phyloP scores from a whole-genome alignment of 2,113 vertebrate genomes.

The Boleophthalmus pectinirostris region DNA sequence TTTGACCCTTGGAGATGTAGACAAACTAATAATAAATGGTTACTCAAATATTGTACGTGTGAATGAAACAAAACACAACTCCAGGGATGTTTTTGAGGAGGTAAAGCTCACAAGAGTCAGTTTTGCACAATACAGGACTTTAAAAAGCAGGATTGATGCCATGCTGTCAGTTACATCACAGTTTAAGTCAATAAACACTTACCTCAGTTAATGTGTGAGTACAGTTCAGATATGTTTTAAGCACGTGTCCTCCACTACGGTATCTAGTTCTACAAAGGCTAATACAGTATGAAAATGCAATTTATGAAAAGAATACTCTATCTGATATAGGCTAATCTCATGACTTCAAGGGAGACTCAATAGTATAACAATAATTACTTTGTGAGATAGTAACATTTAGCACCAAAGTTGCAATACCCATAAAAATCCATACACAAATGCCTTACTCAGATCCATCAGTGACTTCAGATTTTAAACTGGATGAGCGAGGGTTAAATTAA shows the following conservation, averaged over 20 bases:
- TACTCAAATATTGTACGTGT: too few species aligned
- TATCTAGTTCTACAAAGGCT: background rate
- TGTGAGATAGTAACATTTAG: background rate
- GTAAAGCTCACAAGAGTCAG: too few species aligned
- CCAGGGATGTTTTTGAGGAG: too few species aligned
- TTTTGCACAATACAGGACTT: too few species aligned
- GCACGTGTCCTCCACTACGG: background rate
- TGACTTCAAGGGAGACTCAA: constrained; percentile 22
- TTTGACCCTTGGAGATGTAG: too few species aligned
- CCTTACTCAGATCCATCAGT: background rate
- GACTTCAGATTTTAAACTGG: background rate
- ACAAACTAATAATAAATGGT: too few species aligned
- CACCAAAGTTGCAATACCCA: background rate
- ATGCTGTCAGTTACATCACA: too few species aligned
- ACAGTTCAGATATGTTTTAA: background rate
- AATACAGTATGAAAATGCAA: constrained; percentile 13
- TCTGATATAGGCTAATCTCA: constrained; percentile 15
- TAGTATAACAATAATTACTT: constrained; percentile 7
- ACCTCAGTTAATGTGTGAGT: background rate
- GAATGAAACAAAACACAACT: too few species aligned
- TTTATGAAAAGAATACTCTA: constrained; percentile 16
- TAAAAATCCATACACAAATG: background rate
- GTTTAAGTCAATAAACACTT: background rate
- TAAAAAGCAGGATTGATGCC: background rate
- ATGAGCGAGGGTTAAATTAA: constrained; percentile 11